Evolutionary conservation across 2,888 invertebrate species (phyloP), one percentile per base, ranked within the genome.

Genomic region (Pilophorus perplexus): DNA sequence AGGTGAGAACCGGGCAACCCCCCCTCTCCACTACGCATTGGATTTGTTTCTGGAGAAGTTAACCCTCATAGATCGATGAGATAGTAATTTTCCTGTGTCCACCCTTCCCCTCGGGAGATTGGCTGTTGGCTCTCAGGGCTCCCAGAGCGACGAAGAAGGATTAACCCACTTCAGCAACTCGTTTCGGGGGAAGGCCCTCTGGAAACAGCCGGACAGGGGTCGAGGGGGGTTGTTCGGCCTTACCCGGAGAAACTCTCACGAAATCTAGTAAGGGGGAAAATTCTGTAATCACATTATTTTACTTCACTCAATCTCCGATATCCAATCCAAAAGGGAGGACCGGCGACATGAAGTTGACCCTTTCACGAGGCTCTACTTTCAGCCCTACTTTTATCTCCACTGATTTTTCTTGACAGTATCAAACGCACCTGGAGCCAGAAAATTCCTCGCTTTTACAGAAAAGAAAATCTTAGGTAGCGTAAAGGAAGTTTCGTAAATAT

Each of bases 81-180:
- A 62, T 46, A 62, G 62, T 62, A 62, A 62, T 62, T 62, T 62
- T 62, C 60, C 62, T 46, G 46, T 62, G 62, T 62, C 62, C 62
- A 46, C 62, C 62, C 44, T 42, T 42, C 59, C 48, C 48, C 46
- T 28, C 28, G 28, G 62, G 62, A 59, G 59, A 59, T 46, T 46
- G 62, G 33, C 48, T 62, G 42, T 46, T 46, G 62, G 33, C 48
- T 62, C 28, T 25, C 62, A 8, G 20, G 6, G 33, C 12, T 33
- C 10, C 28, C 25, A 6, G 27, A 42, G 38, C 18, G 10, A 25
- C 46, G 48, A 62, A 62, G 48, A 62, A 62, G 62, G 48, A 62
- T 62, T 62, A 62, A 62, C 62, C 62, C 62, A 62, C 62, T 62
- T 62, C 62, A 46, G n/a, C 62, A 62, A 62, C 62, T 62, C 62